Conservation (phyloP, 2,888 invertebrate genomes). For the Ennomos fuscantarius region DNA sequence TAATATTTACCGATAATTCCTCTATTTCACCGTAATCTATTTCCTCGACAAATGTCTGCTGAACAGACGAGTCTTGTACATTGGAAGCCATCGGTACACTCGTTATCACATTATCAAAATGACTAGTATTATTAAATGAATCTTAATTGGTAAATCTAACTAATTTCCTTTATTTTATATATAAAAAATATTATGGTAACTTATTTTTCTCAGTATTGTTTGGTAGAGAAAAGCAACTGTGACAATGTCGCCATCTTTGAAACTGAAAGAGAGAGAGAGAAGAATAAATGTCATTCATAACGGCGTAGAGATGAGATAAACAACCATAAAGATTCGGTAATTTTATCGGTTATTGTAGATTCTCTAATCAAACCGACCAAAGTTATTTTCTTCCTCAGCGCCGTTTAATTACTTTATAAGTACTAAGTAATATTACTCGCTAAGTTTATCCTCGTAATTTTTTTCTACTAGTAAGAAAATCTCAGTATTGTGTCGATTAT, state of each 20-base stretch:
- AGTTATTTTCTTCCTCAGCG: no score
- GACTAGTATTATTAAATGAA: slow-evolving; percentile 63
- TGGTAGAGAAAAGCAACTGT: slow-evolving; percentile 82
- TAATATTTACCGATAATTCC: slow-evolving; percentile 87
- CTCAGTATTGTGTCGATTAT: no score
- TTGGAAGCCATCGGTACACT: slow-evolving; percentile 83
- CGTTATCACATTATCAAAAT: slow-evolving; percentile 82
- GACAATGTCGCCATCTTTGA: slow-evolving; percentile 84
- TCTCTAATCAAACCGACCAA: no score
- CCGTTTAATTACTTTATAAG: no score
- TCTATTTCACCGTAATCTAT: slow-evolving; percentile 91
- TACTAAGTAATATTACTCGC: no score
- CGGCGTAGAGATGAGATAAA: slow-evolving; percentile 38
- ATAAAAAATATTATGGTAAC: slow-evolving; percentile 67
- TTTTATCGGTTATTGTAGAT: no score
- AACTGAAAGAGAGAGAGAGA: slow-evolving; percentile 49
- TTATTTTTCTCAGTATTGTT: slow-evolving; percentile 80
- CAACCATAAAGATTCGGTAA: no score
- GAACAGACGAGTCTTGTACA: slow-evolving; percentile 80
- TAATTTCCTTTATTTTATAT: slow-evolving; percentile 52
- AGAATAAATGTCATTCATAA: slow-evolving; percentile 60
- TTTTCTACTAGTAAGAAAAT: no score
- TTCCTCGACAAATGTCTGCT: slow-evolving; percentile 89
- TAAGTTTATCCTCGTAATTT: no score
- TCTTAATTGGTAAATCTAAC: slow-evolving; percentile 49